These are phyloP conservation scores for Spisula subtruncata DNA, from an alignment of 2,888 invertebrate genomes.

Conservation along the genomic window DNA sequence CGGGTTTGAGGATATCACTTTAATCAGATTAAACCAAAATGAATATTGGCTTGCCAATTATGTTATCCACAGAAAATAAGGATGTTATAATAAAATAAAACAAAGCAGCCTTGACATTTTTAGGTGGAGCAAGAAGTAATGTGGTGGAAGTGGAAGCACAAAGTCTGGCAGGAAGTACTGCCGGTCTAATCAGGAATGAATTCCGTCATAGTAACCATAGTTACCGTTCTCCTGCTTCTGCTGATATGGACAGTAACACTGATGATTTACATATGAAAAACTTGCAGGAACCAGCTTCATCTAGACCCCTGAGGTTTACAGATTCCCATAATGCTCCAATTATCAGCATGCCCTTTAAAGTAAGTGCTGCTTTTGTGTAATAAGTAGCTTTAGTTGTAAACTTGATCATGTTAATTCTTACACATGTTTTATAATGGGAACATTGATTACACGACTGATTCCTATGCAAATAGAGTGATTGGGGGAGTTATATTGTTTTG, in stretches of 20 bases:
- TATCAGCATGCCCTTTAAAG: conserved; percentile 67
- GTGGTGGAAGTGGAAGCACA: conserved; percentile 73
- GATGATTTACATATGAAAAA: conserved; percentile 51
- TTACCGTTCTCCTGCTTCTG: conserved; percentile 1
- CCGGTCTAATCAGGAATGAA: conserved; percentile 75
- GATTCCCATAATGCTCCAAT: conserved; percentile 55
- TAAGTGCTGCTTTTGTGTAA: background rate
- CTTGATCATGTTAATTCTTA: background rate
- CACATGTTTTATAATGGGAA: background rate
- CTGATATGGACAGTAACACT: conserved; percentile 53
- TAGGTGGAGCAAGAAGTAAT: conserved; percentile 34
- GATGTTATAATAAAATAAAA: no score
- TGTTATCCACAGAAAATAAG: no score
- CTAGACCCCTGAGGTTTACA: conserved; percentile 38
- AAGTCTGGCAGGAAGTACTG: conserved; percentile 81
- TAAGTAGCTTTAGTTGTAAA: background rate
- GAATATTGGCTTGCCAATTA: no score
- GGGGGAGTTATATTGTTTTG: background rate
- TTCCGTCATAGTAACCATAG: conserved; percentile 46
- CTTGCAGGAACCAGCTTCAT: conserved; percentile 13
- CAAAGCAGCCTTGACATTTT: background rate
- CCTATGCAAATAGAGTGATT: no score
- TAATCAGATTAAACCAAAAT: no score
- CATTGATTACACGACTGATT: background rate
- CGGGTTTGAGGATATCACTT: no score